Base-by-base conservation (phyloP, 2,113 vertebrate species). In the Neotoma lepida region DNA sequence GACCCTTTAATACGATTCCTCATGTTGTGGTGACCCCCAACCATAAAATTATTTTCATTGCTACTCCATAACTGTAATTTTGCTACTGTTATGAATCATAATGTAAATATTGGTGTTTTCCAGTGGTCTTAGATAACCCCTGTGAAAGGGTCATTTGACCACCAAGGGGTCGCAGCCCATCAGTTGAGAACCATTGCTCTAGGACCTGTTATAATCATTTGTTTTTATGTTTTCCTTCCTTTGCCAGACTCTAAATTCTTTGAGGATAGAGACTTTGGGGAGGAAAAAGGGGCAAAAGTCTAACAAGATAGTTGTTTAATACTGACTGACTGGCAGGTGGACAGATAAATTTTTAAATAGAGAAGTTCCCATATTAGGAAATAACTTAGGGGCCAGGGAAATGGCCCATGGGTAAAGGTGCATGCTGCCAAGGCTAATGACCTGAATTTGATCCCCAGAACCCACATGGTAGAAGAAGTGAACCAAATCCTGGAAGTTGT, bases 171-270 rank as follows among this genome's bases (percentile, higher is more conserved):
- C n/a, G 15, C 13, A 17, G 41, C 80, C 24, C n/a, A 28, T 24
- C 28, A 24, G 14, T 28, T 61, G 80, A 82, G 14, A 41, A 28
- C 6, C 80, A 61, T 8, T 61, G 35, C 80, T 82, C 6, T 61
- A 78, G 28, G 14, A 3, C 15, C 22, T 74, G 9, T 56, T 49
- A 70, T 22, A 46, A 56, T 90, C 7, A 2, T 51, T 81, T 92
- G 58, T 86, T 81, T 24, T 51, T 28, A 12, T 61, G 39, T 89
- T 73, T 66, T 90, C 84, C 84, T 81, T 46, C 54, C 13, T 64
- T 94, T 91, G 46, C 39, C 70, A 70, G 68, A 71, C 26, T 87
- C 85, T 26, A 39, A 87, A 44, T 51, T 86, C 33, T 58, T 93
- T 89, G 51, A 96, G 7, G 15, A 56, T n/a, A 77, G 64, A 58